Evolutionary conservation across 2,888 invertebrate genomes (phyloP).

Genomic region (Noctua fimbriata): DNA sequence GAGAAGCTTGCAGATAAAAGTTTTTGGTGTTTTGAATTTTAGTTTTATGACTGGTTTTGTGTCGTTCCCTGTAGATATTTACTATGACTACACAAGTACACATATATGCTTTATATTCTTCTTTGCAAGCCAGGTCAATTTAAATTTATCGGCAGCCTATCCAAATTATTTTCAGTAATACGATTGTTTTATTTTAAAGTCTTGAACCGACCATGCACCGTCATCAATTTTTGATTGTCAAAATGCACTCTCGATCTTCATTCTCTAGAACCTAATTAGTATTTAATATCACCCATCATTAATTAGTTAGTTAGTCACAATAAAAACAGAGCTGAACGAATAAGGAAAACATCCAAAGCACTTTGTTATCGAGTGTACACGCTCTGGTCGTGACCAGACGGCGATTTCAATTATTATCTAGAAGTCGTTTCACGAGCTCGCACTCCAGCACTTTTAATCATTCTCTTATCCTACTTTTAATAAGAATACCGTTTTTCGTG

Average conservation of each 20-base stretch:
- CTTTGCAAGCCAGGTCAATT: background rate
- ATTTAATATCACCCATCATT: background rate
- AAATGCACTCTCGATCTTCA: constrained; percentile 7
- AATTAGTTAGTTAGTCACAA: too few species aligned
- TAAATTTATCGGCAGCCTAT: background rate
- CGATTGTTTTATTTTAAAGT: too few species aligned
- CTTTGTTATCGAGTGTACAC: constrained; percentile 77
- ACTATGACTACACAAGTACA: background rate
- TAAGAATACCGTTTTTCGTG: constrained; percentile 75
- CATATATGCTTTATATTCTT: background rate
- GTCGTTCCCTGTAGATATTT: background rate
- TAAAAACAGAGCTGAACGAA: constrained; percentile 23
- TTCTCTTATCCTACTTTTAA: constrained; percentile 81
- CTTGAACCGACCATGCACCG: too few species aligned
- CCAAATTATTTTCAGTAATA: background rate
- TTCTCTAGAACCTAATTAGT: background rate
- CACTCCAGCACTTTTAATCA: constrained; percentile 85
- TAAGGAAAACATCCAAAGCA: constrained; percentile 59
- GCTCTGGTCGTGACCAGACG: constrained; percentile 88
- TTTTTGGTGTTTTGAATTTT: background rate
- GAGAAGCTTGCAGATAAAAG: background rate
- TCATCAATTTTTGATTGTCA: background rate
- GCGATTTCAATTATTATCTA: constrained; percentile 89
- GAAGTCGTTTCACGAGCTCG: constrained; percentile 85
- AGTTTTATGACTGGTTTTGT: background rate